phyloP scores from a whole-genome alignment of 92 coral and sea anemone species.

The Galaxea fascicularis region DNA sequence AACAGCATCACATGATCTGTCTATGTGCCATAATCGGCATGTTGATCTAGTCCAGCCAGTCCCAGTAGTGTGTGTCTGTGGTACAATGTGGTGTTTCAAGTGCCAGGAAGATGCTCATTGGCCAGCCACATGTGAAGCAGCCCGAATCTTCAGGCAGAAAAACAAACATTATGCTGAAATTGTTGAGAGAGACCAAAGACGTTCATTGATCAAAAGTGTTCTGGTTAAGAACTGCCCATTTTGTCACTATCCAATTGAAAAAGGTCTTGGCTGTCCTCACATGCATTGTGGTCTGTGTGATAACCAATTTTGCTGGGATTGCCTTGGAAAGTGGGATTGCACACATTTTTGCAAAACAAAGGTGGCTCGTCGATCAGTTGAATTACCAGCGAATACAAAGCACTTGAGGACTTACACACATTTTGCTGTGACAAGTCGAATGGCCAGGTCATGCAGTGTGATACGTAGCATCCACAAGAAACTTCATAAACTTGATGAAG shows the following conservation, averaged over 20 bases:
- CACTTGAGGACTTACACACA: slow-evolving; percentile 27
- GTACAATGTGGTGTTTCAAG: slow-evolving; percentile 74
- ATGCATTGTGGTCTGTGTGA: slow-evolving; percentile 84
- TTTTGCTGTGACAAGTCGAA: slow-evolving; percentile 64
- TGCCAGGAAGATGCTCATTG: slow-evolving; percentile 84
- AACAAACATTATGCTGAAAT: slow-evolving; percentile 54
- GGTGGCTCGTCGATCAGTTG: slow-evolving; percentile 54
- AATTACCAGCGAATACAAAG: slow-evolving; percentile 35
- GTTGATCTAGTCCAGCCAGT: slow-evolving; percentile 29
- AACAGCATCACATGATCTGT: not conserved
- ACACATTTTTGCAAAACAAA: slow-evolving; percentile 1
- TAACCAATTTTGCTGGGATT: slow-evolving; percentile 87
- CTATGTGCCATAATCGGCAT: not conserved
- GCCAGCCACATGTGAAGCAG: slow-evolving; percentile 85
- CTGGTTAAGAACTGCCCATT: slow-evolving; percentile 88
- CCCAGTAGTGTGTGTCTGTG: slow-evolving; percentile 78
- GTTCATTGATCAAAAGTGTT: slow-evolving; percentile 63
- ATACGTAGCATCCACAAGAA: slow-evolving; percentile 26
- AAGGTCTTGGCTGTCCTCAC: slow-evolving; percentile 82
- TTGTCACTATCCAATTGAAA: slow-evolving; percentile 90
- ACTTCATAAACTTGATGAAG: slow-evolving; percentile 30
- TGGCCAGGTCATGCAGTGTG: slow-evolving; percentile 48
- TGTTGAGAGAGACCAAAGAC: slow-evolving; percentile 28
- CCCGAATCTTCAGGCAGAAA: slow-evolving; percentile 59
- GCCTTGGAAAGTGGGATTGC: slow-evolving; percentile 46